Base-by-base conservation (phyloP, 2,113 vertebrate genomes). In the Rhadina sibilatrix region DNA sequence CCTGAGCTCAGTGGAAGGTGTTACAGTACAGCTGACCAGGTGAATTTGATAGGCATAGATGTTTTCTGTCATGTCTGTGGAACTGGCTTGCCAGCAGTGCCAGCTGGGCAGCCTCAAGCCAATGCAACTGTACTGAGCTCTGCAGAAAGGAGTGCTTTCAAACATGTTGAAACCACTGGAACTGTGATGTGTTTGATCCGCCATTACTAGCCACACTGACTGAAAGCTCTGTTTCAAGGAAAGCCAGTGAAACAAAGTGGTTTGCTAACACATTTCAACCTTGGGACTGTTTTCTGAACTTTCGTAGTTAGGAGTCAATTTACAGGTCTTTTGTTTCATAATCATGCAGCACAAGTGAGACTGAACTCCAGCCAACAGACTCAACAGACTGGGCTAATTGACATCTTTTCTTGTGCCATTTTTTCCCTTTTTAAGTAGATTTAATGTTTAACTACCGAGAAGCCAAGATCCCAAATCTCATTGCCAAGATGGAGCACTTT, bases 221-320 rank as follows among this genome's bases (percentile, higher is more conserved):
- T 18, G 50, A 80, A 76, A 78, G 9, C 23, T 89, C 31, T 54
- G 12, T 65, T 82, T 56, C 37, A 53, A 44, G 68, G 44, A 46
- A 56, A 83, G 53, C 5, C 49, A 47, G 60, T 21, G 37, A 59
- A 84, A 35, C 33, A 23, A 66, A 12, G 28, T 57, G 16, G 24
- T 33, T 84, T 89, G 28, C 57, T 57, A 37, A 18, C 40, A 93
- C 53, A 33, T 59, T 78, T 84, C 59, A 74, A 33, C n/a, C 37
- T 33, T 20, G 24, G 12, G 17, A 44, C 16, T 28, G 5, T n/a
- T 40, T 82, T 90, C 40, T 31, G 65, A 64, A 40, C 24, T 87
- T 2, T 0, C 0, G 0, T n/a, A 27, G 13, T 74, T 28, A 10
- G 31, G 47, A 56, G 6, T 37, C 16, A 80, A 61, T 28, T 42